These are phyloP conservation scores for Drosophila willistoni DNA, from an alignment of 1,140 invertebrate genomes.

Conservation along the genomic window DNA sequence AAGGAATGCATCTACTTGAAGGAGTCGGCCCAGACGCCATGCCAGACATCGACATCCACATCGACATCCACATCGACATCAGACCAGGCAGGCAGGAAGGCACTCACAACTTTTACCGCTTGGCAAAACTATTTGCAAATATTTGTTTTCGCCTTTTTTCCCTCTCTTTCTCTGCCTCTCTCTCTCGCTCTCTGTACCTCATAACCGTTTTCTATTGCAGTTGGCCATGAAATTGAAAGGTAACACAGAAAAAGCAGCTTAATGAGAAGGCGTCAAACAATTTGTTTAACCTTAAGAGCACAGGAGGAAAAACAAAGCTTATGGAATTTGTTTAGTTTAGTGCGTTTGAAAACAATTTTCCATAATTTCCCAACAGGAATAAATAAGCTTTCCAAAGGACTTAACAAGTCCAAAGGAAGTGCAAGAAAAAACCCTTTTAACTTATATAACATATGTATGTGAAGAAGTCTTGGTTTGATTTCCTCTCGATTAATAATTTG, in stretches of 20 bases:
- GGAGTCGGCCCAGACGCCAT: constrained; percentile 50
- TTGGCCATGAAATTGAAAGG: background rate
- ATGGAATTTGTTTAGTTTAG: constrained; percentile 40
- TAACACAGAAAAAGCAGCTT: constrained; percentile 49
- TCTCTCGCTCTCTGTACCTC: background rate
- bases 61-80: constrained; percentile 29
- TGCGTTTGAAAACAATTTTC: constrained; percentile 10
- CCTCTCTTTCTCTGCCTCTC: no score
- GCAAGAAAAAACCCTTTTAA: no score
- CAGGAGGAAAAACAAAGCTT: constrained; percentile 5
- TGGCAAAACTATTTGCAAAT: constrained; percentile 74
- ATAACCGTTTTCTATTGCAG: background rate
- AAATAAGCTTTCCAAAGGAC: no score
- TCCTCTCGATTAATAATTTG: no score
- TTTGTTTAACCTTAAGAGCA: constrained; percentile 60
- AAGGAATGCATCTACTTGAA: constrained; percentile 10
- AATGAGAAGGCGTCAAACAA: constrained; percentile 68
- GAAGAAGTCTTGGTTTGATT: no score
- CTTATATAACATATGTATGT: no score
- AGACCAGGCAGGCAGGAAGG: background rate
- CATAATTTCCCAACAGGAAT: no score
- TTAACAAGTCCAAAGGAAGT: no score
- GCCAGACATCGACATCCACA: constrained; percentile 47
- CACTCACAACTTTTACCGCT: constrained; percentile 58
- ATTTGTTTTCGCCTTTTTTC: constrained; percentile 67